Conservation (phyloP, 2,113 vertebrate species). For the Oreocharis arfaki region DNA sequence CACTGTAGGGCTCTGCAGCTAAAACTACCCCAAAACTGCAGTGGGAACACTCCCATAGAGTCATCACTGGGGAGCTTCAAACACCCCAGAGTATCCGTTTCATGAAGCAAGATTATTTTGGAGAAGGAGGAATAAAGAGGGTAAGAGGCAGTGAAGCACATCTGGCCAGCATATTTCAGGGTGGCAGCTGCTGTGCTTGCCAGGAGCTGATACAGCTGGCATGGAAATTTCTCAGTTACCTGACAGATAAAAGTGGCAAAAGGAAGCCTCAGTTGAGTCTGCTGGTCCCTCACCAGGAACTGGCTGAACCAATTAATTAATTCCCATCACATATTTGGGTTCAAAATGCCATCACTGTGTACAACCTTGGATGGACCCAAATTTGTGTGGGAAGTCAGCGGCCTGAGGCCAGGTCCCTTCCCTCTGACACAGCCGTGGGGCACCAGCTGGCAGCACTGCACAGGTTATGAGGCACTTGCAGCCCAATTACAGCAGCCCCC, state of each 20-base stretch:
- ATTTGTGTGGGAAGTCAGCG: background rate
- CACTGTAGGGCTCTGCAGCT: background rate
- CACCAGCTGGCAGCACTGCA: background rate
- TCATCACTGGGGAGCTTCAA: background rate
- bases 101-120: background rate
- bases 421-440: background rate
- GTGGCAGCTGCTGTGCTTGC: background rate
- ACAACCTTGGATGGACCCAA: accelerated
- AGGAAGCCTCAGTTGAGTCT: background rate
- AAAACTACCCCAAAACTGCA: background rate
- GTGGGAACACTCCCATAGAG: background rate
- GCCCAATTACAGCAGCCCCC: background rate
- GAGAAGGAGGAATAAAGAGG: background rate
- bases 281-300: background rate
- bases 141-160: accelerated
- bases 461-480: accelerated
- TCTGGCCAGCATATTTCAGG: background rate
- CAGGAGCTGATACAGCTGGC: background rate
- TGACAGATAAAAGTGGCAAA: background rate
- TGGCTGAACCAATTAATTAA: background rate
- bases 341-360: background rate
- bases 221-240: background rate
- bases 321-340: background rate
- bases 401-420: accelerated
- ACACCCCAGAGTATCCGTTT: background rate